Percentiles rank a stretch among this genome's conserved stretches.
Conservation (phyloP, 2,888 invertebrate species). For the Aspidiotus destructor region DNA sequence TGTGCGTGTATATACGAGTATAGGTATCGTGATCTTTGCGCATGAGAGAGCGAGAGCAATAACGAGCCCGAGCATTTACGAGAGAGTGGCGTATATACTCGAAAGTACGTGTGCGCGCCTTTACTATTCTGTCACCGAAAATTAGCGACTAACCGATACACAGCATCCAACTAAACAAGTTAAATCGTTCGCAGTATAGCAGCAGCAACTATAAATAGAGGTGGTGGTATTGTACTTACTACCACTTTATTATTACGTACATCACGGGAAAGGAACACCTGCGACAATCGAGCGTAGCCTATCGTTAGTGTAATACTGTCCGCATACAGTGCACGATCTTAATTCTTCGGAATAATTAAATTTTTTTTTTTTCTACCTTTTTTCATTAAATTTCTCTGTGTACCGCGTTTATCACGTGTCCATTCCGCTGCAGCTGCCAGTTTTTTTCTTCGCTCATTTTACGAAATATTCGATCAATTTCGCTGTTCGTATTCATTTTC, state of each 20-base stretch:
- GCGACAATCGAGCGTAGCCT: conserved; percentile 18
- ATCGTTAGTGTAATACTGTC: conserved; percentile 11
- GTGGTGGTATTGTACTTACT: conserved; percentile 28
- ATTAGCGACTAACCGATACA: conserved; percentile 27
- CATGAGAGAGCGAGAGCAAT: neutral
- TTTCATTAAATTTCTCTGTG: neutral
- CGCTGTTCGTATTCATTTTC: too few relatives aligned
- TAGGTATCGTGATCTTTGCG: conserved; percentile 3
- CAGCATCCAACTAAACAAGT: conserved; percentile 32
- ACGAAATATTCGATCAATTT: too few relatives aligned
- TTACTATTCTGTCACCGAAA: conserved; percentile 23
- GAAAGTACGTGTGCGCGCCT: neutral
- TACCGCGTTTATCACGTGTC: conserved; percentile 8
- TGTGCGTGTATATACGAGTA: too few relatives aligned
- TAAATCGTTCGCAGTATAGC: conserved; percentile 26
- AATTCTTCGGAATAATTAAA: neutral
- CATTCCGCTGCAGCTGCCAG: neutral
- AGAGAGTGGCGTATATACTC: too few relatives aligned
- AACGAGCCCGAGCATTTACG: too few relatives aligned
- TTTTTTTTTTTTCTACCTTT: conserved; percentile 1
- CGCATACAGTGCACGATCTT: neutral
- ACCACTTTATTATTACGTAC: conserved; percentile 32
- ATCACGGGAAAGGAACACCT: conserved; percentile 25
- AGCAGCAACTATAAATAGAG: conserved; percentile 32
- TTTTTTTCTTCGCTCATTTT: too few relatives aligned